Percentiles rank a stretch among this genome's conserved stretches.
phyloP scores from a whole-genome alignment of 2,797 vertebrate species.

The Paguma larvata region DNA sequence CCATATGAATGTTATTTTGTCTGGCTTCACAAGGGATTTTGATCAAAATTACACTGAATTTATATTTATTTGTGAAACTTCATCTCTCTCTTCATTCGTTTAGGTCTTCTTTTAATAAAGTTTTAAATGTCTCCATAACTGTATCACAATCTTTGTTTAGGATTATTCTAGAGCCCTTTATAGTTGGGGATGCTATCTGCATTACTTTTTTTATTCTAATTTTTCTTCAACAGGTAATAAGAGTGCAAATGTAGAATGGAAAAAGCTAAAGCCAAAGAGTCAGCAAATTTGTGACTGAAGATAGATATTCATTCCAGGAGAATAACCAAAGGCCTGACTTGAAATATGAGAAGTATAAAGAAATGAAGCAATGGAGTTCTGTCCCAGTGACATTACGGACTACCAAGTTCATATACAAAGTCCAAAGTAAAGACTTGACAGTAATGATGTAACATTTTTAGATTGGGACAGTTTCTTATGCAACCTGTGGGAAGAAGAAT shows the following conservation, averaged over 20 bases:
- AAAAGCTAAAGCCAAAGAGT: not conserved
- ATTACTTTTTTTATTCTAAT: constrained; percentile 3
- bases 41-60: not conserved
- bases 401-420: not conserved
- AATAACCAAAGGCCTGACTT: not conserved
- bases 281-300: not conserved
- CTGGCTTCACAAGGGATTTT: not conserved
- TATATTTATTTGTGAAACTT: not conserved
- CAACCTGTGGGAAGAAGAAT: not conserved
- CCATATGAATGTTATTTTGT: not conserved
- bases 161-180: not conserved
- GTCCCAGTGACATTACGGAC: not conserved
- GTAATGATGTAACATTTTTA: not conserved
- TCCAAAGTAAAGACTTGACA: not conserved
- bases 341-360: not conserved
- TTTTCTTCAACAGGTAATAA: not conserved
- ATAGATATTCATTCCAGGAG: not conserved
- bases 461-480: not conserved
- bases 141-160: not conserved
- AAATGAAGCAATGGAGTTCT: not conserved
- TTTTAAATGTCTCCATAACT: not conserved
- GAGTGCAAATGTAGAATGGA: not conserved
- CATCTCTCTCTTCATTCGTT: not conserved
- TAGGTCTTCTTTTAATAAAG: constrained; percentile 27
- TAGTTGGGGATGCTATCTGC: not conserved